A percentile compares a stretch with the other conserved stretches of the same genome.
Conservation (phyloP, 2,888 invertebrate genomes). For the Leistus spinibarbis region DNA sequence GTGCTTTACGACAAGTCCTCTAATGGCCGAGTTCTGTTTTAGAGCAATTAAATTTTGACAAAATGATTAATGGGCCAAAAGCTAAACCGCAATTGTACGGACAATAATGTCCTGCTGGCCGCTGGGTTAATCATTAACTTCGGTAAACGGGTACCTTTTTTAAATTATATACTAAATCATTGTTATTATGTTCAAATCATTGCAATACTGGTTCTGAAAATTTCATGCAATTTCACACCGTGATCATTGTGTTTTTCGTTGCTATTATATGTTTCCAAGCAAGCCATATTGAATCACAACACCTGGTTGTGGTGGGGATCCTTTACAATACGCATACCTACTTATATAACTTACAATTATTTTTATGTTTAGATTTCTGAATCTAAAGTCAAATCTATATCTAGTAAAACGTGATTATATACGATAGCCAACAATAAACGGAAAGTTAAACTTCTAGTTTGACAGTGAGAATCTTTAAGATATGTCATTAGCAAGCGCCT, state of each 20-base stretch:
- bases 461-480: too few relatives aligned
- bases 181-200: slow-evolving; percentile 51
- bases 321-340: not conserved
- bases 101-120: slow-evolving; percentile 51
- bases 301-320: not conserved
- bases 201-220: slow-evolving; percentile 46
- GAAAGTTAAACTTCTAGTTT: too few relatives aligned
- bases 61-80: slow-evolving; percentile 55
- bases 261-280: slow-evolving; percentile 19
- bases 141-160: slow-evolving; percentile 49
- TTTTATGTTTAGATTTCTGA: too few relatives aligned
- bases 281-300: not conserved
- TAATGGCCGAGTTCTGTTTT: slow-evolving; percentile 48
- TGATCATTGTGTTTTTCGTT: slow-evolving; percentile 35
- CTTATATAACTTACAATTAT: too few relatives aligned
- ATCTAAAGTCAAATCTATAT: too few relatives aligned
- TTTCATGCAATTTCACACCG: slow-evolving; percentile 35
- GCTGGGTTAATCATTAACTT: slow-evolving; percentile 53
- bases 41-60: slow-evolving; percentile 56
- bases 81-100: slow-evolving; percentile 51
- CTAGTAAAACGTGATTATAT: too few relatives aligned
- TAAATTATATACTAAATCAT: slow-evolving; percentile 49
- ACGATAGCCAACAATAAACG: too few relatives aligned
- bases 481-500: not conserved
- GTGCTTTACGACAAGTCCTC: slow-evolving; percentile 34